Conservation (phyloP, 1,140 invertebrate genomes). For the Magallana angulata region DNA sequence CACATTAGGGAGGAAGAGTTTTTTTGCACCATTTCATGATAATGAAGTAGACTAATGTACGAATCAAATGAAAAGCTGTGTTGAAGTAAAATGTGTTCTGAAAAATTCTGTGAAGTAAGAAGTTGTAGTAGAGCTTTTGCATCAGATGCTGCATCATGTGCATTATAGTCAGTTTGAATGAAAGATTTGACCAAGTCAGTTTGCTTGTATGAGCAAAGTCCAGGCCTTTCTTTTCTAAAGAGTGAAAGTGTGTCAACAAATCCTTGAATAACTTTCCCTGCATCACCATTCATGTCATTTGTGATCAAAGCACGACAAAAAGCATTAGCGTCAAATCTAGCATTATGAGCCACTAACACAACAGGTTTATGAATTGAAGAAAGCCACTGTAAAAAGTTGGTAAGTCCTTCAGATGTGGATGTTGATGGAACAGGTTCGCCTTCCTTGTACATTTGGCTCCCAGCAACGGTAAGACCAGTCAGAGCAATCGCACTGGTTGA, state of each 20-base stretch:
- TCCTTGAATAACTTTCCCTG: slow-evolving; percentile 2
- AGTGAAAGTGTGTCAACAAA: not conserved
- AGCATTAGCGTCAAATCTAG: not conserved
- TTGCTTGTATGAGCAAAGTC: not conserved
- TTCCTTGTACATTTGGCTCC: not conserved
- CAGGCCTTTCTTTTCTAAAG: not conserved
- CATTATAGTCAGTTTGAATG: not conserved
- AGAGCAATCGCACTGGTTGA: not conserved
- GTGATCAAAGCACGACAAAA: no score
- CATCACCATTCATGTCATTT: not conserved
- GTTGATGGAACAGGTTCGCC: not conserved
- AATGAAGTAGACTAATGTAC: not conserved
- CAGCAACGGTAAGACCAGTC: not conserved
- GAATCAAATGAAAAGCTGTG: not conserved
- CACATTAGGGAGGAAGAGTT: not conserved
- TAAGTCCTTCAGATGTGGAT: not conserved
- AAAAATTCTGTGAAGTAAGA: not conserved
- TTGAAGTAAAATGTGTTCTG: not conserved
- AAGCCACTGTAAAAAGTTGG: not conserved
- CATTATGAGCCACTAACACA: not conserved
- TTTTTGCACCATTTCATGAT: not conserved
- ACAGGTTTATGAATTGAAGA: not conserved
- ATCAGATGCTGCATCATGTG: slow-evolving; percentile 14
- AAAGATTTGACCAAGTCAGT: not conserved
- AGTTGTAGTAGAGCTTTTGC: not conserved